Percentiles rank a stretch among this genome's conserved stretches.
phyloP scores from a whole-genome alignment of 2,113 vertebrate species.

The Mus pahari region DNA sequence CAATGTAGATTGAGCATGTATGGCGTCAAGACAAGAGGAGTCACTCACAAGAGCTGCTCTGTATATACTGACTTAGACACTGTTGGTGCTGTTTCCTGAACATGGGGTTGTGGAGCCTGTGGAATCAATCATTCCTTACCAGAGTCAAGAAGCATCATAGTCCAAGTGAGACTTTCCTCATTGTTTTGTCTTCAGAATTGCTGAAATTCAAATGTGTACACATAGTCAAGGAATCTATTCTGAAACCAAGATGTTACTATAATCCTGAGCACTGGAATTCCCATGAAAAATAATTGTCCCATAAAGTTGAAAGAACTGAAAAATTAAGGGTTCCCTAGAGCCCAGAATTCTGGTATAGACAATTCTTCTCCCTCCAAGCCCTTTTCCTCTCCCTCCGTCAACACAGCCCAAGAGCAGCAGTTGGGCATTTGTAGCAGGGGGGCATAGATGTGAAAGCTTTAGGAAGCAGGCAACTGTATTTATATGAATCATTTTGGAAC shows the following conservation, averaged over 20 bases:
- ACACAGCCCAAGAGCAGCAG: neutral
- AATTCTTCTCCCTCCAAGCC: accelerated
- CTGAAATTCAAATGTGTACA: neutral
- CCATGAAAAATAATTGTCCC: neutral
- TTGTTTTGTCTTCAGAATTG: neutral
- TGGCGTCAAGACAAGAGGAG: neutral
- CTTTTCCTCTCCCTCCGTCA: neutral
- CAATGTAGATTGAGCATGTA: neutral
- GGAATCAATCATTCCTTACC: neutral
- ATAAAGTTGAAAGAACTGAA: neutral
- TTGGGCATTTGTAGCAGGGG: neutral
- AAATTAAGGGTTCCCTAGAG: neutral
- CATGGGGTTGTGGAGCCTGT: neutral
- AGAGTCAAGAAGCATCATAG: neutral
- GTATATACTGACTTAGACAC: neutral
- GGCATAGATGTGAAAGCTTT: neutral
- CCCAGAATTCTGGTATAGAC: neutral
- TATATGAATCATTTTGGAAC: neutral
- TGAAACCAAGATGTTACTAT: neutral
- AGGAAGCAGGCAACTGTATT: neutral
- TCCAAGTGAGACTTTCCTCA: neutral
- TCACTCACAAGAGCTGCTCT: neutral
- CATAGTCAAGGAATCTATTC: neutral
- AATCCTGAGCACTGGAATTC: neutral
- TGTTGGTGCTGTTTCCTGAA: neutral